Percentiles rank a stretch among this genome's conserved stretches.
Conservation (phyloP, 2,797 vertebrate species). For the Pampus argenteus region DNA sequence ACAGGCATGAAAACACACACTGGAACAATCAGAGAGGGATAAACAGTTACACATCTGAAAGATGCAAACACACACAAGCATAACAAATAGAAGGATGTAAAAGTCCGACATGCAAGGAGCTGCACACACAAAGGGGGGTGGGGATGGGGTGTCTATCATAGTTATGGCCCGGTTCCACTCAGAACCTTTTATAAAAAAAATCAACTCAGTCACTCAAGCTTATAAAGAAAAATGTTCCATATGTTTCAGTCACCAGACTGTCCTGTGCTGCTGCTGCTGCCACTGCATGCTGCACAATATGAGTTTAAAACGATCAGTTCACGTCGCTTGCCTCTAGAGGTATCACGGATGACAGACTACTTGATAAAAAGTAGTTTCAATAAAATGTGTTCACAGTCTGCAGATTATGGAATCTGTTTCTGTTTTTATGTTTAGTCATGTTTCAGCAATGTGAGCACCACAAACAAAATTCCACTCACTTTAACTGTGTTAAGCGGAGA, state of each 20-base stretch:
- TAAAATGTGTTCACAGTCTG: neutral
- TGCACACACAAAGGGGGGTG: too few species aligned
- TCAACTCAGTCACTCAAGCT: slow-evolving; percentile 39
- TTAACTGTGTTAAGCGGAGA: neutral
- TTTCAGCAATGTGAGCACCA: neutral
- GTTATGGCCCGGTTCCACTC: slow-evolving; percentile 60
- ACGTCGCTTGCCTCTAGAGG: neutral
- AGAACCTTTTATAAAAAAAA: slow-evolving; percentile 21
- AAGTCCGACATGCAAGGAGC: slow-evolving; percentile 16
- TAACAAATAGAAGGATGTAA: neutral
- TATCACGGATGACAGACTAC: neutral
- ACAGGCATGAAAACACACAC: slow-evolving; percentile 5
- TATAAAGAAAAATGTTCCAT: slow-evolving; percentile 62
- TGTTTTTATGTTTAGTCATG: neutral
- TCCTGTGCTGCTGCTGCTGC: slow-evolving; percentile 6
- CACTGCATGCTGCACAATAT: neutral
- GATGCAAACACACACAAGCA: slow-evolving; percentile 11
- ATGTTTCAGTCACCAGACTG: slow-evolving; percentile 55
- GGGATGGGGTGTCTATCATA: too few species aligned
- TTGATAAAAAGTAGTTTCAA: slow-evolving; percentile 1
- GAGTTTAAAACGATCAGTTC: slow-evolving; percentile 20
- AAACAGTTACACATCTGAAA: slow-evolving; percentile 6
- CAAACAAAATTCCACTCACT: neutral
- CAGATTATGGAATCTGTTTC: neutral
- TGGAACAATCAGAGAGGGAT: neutral